Conservation (phyloP, 1,140 invertebrate genomes). For the Pectinophora gossypiella region DNA sequence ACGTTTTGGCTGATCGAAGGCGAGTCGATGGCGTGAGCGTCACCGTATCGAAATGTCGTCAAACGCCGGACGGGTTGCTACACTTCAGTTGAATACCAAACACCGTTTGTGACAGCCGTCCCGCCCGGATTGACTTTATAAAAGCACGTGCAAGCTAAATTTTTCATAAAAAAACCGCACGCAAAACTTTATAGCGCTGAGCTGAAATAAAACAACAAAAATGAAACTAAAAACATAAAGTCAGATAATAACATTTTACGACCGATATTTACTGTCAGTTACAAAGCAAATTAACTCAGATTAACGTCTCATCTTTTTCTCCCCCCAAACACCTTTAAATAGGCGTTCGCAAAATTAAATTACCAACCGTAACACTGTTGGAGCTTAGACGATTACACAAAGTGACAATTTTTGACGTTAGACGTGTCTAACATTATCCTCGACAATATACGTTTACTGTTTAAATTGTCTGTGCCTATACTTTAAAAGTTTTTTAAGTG, state of each 20-base stretch:
- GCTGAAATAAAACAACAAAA: too few relatives aligned
- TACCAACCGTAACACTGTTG: neutral
- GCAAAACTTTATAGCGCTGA: too few relatives aligned
- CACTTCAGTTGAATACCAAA: too few relatives aligned
- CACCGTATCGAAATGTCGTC: neutral
- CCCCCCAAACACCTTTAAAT: neutral
- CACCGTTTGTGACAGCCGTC: too few relatives aligned
- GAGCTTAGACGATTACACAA: neutral
- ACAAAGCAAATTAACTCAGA: neutral
- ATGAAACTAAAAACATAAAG: neutral
- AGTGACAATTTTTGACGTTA: neutral
- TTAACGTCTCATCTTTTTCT: neutral
- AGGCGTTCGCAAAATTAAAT: neutral
- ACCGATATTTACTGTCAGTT: neutral
- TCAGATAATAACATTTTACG: neutral
- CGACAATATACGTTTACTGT: conserved; percentile 32
- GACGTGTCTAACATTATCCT: conserved; percentile 9
- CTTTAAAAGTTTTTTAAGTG: conserved; percentile 71
- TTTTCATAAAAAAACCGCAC: too few relatives aligned
- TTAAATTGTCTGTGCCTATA: conserved; percentile 60
- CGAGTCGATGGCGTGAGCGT: conserved; percentile 10
- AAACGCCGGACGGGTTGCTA: too few relatives aligned
- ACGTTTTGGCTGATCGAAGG: conserved; percentile 48
- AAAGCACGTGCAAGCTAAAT: too few relatives aligned
- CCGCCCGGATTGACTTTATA: too few relatives aligned